Conservation (phyloP, 2,888 invertebrate species). For the Netelia inedita region DNA sequence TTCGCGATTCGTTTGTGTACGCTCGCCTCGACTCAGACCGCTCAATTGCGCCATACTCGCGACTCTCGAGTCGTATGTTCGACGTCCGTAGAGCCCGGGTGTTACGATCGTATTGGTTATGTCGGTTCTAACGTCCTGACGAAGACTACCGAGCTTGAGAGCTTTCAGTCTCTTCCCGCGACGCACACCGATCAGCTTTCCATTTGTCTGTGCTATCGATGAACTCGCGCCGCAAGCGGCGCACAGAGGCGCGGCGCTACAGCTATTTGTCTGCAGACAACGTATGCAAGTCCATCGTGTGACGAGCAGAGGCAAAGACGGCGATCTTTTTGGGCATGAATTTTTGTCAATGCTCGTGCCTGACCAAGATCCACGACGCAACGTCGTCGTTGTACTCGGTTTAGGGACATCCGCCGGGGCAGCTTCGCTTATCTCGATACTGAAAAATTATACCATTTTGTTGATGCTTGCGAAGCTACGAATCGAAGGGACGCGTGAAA, state of each 20-base stretch:
- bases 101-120: constrained; percentile 75
- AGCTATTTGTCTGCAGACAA: constrained; percentile 91
- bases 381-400: constrained; percentile 70
- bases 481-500: no score
- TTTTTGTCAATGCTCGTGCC: constrained; percentile 72
- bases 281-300: constrained; percentile 89
- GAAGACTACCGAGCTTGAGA: constrained; percentile 73
- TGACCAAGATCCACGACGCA: constrained; percentile 80
- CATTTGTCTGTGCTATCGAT: constrained; percentile 80
- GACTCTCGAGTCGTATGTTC: constrained; percentile 76
- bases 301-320: constrained; percentile 81
- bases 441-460: constrained; percentile 61
- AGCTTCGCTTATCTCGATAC: constrained; percentile 72
- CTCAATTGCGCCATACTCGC: constrained; percentile 82
- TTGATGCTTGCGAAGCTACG: background rate
- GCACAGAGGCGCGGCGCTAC: constrained; percentile 88
- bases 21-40: constrained; percentile 79
- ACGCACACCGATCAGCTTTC: constrained; percentile 81
- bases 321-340: constrained; percentile 75
- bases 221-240: constrained; percentile 90
- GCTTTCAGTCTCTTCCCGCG: constrained; percentile 81
- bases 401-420: constrained; percentile 59
- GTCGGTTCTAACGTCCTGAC: constrained; percentile 73
- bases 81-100: constrained; percentile 76
- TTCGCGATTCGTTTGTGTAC: constrained; percentile 77